These are phyloP conservation scores for Echiichthys vipera DNA, from an alignment of 2,797 vertebrate species.

Conservation along the genomic window DNA sequence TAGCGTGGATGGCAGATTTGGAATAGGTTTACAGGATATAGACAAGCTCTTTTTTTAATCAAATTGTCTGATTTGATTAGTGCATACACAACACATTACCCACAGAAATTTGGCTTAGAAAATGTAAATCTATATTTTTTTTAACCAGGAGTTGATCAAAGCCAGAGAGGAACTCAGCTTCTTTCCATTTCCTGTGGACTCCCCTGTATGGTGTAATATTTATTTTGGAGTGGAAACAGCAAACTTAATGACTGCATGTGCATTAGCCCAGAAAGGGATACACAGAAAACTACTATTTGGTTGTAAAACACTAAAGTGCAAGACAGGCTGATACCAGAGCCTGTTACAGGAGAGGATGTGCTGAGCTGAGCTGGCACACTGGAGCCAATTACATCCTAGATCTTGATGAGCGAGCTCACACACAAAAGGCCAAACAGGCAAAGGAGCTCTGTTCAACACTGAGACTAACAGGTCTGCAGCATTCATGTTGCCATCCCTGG, in stretches of 20 bases:
- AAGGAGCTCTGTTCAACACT: constrained; percentile 45
- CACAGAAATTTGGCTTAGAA: constrained; percentile 53
- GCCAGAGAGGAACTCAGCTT: constrained; percentile 36
- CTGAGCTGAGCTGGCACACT: constrained; percentile 75
- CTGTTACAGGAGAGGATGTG: constrained; percentile 81
- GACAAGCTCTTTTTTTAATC: constrained; percentile 61
- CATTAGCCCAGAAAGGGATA: constrained; percentile 71
- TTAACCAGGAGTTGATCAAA: constrained; percentile 52
- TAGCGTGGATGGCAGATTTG: constrained; percentile 53
- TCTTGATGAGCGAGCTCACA: constrained; percentile 75
- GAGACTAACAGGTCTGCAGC: constrained; percentile 63
- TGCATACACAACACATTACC: constrained; percentile 64
- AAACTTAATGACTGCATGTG: constrained; percentile 69
- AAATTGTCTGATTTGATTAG: constrained; percentile 68
- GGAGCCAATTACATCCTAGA: constrained; percentile 77
- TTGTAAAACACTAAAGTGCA: constrained; percentile 84
- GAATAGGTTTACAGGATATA: constrained; percentile 65
- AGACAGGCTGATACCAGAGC: constrained; percentile 80
- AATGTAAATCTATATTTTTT: constrained; percentile 52
- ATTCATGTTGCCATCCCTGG: constrained; percentile 52
- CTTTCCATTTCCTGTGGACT: constrained; percentile 53
- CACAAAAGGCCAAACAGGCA: constrained; percentile 65
- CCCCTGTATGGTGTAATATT: constrained; percentile 61
- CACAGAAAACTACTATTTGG: constrained; percentile 79
- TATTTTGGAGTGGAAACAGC: constrained; percentile 68